Conservation (phyloP, 2,888 invertebrate species). For the Onchidella celtica region DNA sequence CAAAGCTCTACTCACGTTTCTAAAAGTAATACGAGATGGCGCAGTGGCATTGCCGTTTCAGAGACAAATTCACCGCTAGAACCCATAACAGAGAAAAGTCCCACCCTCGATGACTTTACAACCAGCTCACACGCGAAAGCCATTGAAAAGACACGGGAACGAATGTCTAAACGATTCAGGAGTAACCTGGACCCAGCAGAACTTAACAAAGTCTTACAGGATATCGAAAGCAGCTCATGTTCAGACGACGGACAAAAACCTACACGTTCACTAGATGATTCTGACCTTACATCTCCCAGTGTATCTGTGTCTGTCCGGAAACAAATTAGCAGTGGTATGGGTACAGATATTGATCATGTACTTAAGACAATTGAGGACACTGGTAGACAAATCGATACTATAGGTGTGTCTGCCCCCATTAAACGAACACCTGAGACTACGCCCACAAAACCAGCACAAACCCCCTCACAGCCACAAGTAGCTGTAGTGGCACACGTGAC, state of each 20-base stretch:
- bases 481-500: conserved; percentile 47
- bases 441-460: background rate
- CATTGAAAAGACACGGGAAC: conserved; percentile 52
- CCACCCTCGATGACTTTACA: conserved; percentile 19
- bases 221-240: conserved; percentile 30
- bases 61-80: conserved; percentile 57
- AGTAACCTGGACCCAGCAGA: conserved; percentile 62
- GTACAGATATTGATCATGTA: conserved; percentile 72
- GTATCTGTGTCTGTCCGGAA: conserved; percentile 65
- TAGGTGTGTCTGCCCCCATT: conserved; percentile 55
- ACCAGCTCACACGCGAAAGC: conserved; percentile 26
- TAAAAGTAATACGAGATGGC: conserved; percentile 56
- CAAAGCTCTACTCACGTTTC: background rate
- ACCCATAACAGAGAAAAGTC: conserved; percentile 67
- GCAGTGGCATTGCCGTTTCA: conserved; percentile 58
- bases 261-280: conserved; percentile 46
- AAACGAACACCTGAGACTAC: conserved; percentile 45
- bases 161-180: conserved; percentile 53
- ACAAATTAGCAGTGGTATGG: conserved; percentile 59
- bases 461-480: conserved; percentile 28
- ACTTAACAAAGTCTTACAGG: conserved; percentile 55
- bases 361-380: conserved; percentile 74
- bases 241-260: background rate
- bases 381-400: conserved; percentile 67
- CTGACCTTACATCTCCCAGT: conserved; percentile 16